Evolutionary conservation across 2,113 vertebrate genomes (phyloP).

Genomic region (Tragelaphus strepsiceros): DNA sequence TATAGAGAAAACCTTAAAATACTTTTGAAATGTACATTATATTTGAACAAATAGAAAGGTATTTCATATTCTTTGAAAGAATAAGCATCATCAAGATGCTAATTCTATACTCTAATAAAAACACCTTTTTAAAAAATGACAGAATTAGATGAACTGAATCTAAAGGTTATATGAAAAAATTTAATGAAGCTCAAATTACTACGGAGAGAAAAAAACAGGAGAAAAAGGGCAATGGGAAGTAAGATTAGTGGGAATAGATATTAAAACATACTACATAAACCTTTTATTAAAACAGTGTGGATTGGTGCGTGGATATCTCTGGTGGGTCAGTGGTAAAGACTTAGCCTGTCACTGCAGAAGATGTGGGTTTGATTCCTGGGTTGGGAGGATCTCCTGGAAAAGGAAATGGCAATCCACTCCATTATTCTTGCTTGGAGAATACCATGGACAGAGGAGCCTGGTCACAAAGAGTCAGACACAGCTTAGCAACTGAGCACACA

Average conservation of each 20-base stretch:
- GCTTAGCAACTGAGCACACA: background rate
- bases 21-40: background rate
- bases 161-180: background rate
- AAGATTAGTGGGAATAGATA: background rate
- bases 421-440: background rate
- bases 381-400: background rate
- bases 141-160: background rate
- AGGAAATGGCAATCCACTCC: background rate
- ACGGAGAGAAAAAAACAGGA: too few species aligned
- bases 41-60: background rate
- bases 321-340: background rate
- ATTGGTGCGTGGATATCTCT: background rate
- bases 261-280: background rate
- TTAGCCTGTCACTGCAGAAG: background rate
- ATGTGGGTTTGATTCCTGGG: background rate
- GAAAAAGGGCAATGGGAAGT: background rate
- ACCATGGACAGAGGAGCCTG: background rate
- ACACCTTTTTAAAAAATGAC: background rate
- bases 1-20: background rate
- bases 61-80: background rate
- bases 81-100: background rate
- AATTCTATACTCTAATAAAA: background rate
- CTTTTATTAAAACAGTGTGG: background rate
- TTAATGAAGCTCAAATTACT: background rate
- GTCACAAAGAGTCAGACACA: background rate